Conservation (phyloP, 2,113 vertebrate genomes). For the Oreocharis arfaki region DNA sequence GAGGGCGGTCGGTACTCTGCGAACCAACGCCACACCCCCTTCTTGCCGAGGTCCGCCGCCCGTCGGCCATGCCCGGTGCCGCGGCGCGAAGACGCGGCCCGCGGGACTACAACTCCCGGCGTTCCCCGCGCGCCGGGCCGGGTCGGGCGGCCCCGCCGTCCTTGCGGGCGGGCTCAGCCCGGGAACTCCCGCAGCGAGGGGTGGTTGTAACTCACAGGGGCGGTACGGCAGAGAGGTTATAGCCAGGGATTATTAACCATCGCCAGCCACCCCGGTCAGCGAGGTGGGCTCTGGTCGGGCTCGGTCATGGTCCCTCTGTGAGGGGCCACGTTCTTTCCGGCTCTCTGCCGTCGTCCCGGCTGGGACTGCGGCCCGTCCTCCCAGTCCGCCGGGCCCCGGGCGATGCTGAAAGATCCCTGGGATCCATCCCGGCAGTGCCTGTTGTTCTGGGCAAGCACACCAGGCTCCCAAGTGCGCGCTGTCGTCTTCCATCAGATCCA, state of each 20-base stretch:
- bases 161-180: background rate
- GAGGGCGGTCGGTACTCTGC: too few species aligned
- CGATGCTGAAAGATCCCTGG: background rate
- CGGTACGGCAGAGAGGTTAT: fast-evolving
- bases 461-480: fast-evolving
- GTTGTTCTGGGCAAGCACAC: too few species aligned
- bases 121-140: background rate
- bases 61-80: background rate
- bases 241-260: background rate
- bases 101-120: slow-evolving; percentile 13
- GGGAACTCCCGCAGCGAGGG: fast-evolving
- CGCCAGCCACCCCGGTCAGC: fast-evolving
- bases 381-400: background rate
- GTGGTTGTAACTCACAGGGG: fast-evolving
- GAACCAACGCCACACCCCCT: background rate
- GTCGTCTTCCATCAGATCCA: background rate
- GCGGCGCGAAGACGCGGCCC: background rate
- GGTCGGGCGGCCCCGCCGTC: fast-evolving
- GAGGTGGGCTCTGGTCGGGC: fast-evolving
- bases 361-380: background rate
- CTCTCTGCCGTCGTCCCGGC: too few species aligned
- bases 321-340: background rate
- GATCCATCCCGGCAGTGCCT: fast-evolving
- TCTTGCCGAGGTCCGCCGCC: background rate
- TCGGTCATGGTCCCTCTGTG: fast-evolving